Base-by-base conservation (phyloP, 1,140 invertebrate genomes). In the Frieseomelitta varia region DNA sequence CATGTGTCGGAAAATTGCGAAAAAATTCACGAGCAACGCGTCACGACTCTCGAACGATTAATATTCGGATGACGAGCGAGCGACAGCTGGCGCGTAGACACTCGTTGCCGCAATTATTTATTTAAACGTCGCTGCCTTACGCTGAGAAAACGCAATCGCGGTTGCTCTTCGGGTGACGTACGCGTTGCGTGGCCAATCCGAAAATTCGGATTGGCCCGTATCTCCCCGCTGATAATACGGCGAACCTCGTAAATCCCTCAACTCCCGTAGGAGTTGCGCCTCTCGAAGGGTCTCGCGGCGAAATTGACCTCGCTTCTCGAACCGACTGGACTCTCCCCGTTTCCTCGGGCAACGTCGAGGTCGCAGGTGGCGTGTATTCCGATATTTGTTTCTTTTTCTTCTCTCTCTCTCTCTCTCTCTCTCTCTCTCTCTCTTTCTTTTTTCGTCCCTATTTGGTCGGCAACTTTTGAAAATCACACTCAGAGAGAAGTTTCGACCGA, bases 221-320 rank as follows among this genome's bases (percentile, higher is more conserved):
- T 39, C n/a, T 71, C 24, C 27, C 12, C 30, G n/a, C 12, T 19
- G 79, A 81, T 72, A 73, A 73, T 73, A 61, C 79, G 58, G 68
- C 1, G 56, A 30, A 61, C 1, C 81, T 83, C 74, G 30, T 83
- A 58, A 83, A 83, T 83, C 63, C 69, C 51, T 15, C 51, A 2
- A 19, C 34, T 27, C 47, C 21, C 27, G 10, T 1, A 56, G 21
- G 30, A 34, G 63, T 21, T 17, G 17, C 19, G 14, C 14, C 53
- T 56, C 30, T 15, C 47, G 17, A 55, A 34, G 30, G 61, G 71
- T 39, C 67, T 55, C 39, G 6, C n/a, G 51, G 24, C 34, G 53
- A 55, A 68, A 55, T 77, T 58, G 63, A 83, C 74, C 81, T 47
- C 21, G 47, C 6, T 47, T 47, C 8, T 47, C 39, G 24, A 67